Base-by-base conservation (phyloP, 2,797 vertebrate genomes). In the Oryzias dopingdopingensis region DNA sequence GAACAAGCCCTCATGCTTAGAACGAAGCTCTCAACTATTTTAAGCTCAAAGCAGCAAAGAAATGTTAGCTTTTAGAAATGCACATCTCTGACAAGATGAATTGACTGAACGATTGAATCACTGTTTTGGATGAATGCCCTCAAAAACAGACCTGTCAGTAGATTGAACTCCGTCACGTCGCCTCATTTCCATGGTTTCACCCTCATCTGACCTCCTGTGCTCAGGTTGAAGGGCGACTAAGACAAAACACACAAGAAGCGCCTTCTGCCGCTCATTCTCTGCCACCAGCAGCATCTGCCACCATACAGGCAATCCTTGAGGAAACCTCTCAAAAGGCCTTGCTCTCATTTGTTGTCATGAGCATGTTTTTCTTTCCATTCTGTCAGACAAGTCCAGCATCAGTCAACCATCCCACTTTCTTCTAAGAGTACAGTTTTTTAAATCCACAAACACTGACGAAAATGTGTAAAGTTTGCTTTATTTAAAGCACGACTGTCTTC, bases 211-310 rank as follows among this genome's bases (percentile, higher is more conserved):
- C 78, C 85, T 86, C 86, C 89, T 91, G 92, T 89, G 77, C 91
- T 92, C 86, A 91, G 89, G 86, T 87, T 54, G 60, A 70, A 47
- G 76, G 70, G 77, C 56, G 61, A 62, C 72, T 15, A 14, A 75
- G 51, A 75, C 70, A 69, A 5, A 55, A 29, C 73, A 74, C 77
- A 67, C 70, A 73, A 90, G 86, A 93, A 94, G 91, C 91, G 83
- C 91, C 92, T 93, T 93, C 46, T 44, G 81, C 84, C 76, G 69
- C 75, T 73, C 81, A 82, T 88, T 90, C 79, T 87, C 76, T 81
- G 87, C 89, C 92, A 96, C 94, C 96, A 96, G 95, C 95, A 88
- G 86, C 84, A 14, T 72, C 76, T 82, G 80, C 88, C 85, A 48
- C 78, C 70, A 57, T 68, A 64, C 64, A 66, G 65, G 44, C 53